phyloP scores from a whole-genome alignment of 2,113 vertebrate species.

The Orthonyx spaldingii region DNA sequence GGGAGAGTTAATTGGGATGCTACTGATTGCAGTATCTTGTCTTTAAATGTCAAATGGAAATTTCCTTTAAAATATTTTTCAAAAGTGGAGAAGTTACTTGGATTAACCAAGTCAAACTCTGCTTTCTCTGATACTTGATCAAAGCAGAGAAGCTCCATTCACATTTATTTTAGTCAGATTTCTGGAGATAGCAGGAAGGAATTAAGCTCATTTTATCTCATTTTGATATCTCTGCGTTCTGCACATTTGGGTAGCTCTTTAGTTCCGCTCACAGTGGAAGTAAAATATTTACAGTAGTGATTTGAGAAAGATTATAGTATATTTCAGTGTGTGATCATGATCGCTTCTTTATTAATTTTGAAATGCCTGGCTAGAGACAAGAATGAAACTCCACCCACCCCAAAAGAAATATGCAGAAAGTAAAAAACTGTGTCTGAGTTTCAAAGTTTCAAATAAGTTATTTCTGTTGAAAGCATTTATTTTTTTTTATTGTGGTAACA shows the following conservation, averaged over 20 bases:
- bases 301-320: background rate
- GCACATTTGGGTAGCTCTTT: background rate
- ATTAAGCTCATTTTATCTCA: background rate
- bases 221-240: background rate
- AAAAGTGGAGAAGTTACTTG: background rate
- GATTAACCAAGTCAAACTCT: background rate
- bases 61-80: background rate
- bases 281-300: background rate
- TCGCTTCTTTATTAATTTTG: background rate
- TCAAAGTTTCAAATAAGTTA: background rate
- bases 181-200: background rate
- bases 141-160: background rate
- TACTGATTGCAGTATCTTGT: background rate
- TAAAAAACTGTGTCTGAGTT: background rate
- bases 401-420: background rate
- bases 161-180: background rate
- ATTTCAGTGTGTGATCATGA: background rate
- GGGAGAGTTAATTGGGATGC: background rate
- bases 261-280: background rate
- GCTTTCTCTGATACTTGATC: background rate
- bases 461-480: background rate
- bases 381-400: background rate
- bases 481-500: background rate
- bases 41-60: background rate
- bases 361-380: background rate